Conservation (phyloP, 2,888 invertebrate genomes). For the Acanthosepion pharaonis region DNA sequence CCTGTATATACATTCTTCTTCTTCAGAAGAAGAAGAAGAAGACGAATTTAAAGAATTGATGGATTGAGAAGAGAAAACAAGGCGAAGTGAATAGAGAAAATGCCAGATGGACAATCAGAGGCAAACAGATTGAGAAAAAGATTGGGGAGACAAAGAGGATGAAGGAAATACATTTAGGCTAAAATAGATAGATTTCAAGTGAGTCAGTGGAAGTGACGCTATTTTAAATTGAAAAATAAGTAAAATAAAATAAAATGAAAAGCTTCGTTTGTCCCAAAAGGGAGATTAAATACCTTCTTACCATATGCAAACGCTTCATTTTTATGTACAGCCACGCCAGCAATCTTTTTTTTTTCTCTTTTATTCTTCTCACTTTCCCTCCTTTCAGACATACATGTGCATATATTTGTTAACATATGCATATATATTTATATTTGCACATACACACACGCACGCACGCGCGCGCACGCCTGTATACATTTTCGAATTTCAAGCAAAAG, state of each 20-base stretch:
- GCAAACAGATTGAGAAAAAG: too few species aligned
- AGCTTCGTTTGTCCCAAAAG: not conserved
- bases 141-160: too few species aligned
- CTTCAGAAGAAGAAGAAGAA: too few species aligned
- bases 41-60: too few species aligned
- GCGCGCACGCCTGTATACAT: not conserved
- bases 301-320: constrained; percentile 34
- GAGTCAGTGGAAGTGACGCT: not conserved
- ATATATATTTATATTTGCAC: not conserved
- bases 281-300: not conserved
- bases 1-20: too few species aligned
- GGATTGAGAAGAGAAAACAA: too few species aligned
- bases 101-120: too few species aligned
- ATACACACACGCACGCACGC: not conserved
- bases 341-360: not conserved
- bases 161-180: not conserved
- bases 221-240: not conserved
- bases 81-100: too few species aligned
- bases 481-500: too few species aligned
- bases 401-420: not conserved
- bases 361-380: not conserved
- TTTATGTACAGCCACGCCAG: not conserved
- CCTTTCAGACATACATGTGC: not conserved
- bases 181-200: not conserved
- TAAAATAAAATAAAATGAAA: not conserved